Percentiles rank a stretch among this genome's conserved stretches.
phyloP scores from a whole-genome alignment of 1,140 invertebrate species.

The Nephotettix cincticeps region DNA sequence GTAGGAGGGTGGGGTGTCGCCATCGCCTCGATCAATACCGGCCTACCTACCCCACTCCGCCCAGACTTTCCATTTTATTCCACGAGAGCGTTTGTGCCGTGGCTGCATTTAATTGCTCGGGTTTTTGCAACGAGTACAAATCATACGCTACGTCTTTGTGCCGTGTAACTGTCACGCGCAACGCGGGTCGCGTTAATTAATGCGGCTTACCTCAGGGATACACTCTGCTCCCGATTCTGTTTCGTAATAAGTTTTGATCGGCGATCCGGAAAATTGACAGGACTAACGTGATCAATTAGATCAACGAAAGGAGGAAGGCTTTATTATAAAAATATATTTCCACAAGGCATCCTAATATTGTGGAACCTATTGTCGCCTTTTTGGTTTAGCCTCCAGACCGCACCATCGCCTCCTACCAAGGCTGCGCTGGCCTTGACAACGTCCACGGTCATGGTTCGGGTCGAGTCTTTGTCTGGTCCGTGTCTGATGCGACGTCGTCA shows the following conservation, averaged over 20 bases:
- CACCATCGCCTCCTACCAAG: no score
- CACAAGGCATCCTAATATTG: no score
- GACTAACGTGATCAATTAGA: no score
- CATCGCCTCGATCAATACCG: not conserved
- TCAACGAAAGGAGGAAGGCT: no score
- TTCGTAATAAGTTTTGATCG: not conserved
- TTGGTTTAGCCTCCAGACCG: no score
- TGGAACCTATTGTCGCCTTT: no score
- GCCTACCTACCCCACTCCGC: constrained; percentile 1
- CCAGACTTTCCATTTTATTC: constrained; percentile 1
- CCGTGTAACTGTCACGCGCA: not conserved
- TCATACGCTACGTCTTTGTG: constrained; percentile 11
- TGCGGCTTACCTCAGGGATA: not conserved
- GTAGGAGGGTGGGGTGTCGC: not conserved
- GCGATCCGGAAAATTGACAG: no score
- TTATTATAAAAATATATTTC: no score
- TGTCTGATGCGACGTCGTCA: no score
- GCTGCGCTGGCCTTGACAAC: no score
- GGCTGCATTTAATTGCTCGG: constrained; percentile 2
- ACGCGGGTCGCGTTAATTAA: not conserved
- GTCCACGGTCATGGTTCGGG: no score
- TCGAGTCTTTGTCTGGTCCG: no score
- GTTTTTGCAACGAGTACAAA: not conserved
- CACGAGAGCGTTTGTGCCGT: not conserved
- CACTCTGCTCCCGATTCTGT: not conserved